Conservation (phyloP, 2,888 invertebrate species). For the Campoplex nolae region DNA sequence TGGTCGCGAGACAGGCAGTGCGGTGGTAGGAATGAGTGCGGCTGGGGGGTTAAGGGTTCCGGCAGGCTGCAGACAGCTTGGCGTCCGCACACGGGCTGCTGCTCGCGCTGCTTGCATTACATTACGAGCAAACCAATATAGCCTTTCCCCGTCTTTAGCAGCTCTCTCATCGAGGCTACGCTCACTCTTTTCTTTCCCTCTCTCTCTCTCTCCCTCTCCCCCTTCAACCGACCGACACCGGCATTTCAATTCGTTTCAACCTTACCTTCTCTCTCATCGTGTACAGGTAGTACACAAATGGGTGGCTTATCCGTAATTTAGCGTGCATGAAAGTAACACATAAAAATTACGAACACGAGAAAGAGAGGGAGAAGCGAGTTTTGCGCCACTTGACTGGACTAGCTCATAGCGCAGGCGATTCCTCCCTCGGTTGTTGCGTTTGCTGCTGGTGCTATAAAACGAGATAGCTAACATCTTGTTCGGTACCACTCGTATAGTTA, state of each 20-base stretch:
- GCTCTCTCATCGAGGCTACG: slow-evolving; percentile 65
- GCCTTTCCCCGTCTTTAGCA: slow-evolving; percentile 76
- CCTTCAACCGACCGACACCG: slow-evolving; percentile 38
- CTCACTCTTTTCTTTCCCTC: slow-evolving; percentile 62
- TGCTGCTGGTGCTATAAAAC: neutral
- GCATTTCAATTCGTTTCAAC: slow-evolving; percentile 57
- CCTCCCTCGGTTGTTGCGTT: neutral
- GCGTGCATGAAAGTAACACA: slow-evolving; percentile 41
- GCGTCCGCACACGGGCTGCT: slow-evolving; percentile 82
- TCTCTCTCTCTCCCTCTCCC: slow-evolving; percentile 46
- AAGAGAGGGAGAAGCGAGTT: slow-evolving; percentile 48
- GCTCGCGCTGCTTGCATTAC: slow-evolving; percentile 80
- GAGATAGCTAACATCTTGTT: slow-evolving; percentile 31
- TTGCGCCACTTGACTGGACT: slow-evolving; percentile 31
- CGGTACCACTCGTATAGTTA: slow-evolving; percentile 9
- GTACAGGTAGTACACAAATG: slow-evolving; percentile 12
- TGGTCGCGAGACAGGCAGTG: slow-evolving; percentile 4
- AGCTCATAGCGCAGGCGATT: slow-evolving; percentile 17
- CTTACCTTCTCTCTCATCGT: slow-evolving; percentile 30
- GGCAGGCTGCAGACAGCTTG: slow-evolving; percentile 85
- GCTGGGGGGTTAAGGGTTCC: slow-evolving; percentile 74
- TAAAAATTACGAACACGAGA: slow-evolving; percentile 9
- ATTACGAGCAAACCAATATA: slow-evolving; percentile 76
- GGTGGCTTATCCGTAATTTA: slow-evolving; percentile 28
- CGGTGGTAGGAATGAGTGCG: slow-evolving; percentile 42